A percentile compares a stretch with the other conserved stretches of the same genome.
These are phyloP conservation scores for Pterostichus niger DNA, from an alignment of 2,888 invertebrate species.

Conservation along the genomic window DNA sequence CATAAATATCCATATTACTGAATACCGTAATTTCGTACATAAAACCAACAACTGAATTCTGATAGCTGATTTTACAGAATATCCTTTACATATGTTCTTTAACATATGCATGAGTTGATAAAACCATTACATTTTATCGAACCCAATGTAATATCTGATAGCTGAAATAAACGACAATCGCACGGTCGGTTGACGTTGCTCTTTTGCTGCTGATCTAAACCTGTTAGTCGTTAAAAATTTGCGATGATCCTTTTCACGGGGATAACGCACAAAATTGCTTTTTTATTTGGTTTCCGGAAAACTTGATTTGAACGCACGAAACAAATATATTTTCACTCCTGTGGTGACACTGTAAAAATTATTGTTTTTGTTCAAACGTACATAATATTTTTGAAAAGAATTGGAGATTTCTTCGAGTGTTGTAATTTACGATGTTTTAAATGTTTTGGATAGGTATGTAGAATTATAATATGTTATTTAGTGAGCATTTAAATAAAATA, in stretches of 20 bases:
- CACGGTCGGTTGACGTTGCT: not conserved
- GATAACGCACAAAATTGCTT: slow-evolving; percentile 19
- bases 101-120: slow-evolving; percentile 11
- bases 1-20: not conserved
- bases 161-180: slow-evolving; percentile 18
- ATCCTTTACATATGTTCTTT: too few relatives aligned
- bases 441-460: too few relatives aligned
- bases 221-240: slow-evolving; percentile 25
- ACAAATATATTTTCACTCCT: slow-evolving; percentile 9
- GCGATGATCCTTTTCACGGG: slow-evolving; percentile 18
- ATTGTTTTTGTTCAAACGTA: not conserved
- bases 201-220: slow-evolving; percentile 9
- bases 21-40: too few relatives aligned
- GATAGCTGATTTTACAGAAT: too few relatives aligned
- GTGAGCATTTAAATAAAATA: too few relatives aligned
- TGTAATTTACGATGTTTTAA: too few relatives aligned
- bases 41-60: too few relatives aligned
- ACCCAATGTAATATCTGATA: slow-evolving; percentile 1
- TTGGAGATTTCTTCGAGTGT: too few relatives aligned
- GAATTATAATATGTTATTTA: too few relatives aligned
- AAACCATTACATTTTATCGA: not conserved
- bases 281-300: slow-evolving; percentile 12
- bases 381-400: too few relatives aligned
- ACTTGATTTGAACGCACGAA: slow-evolving; percentile 1
- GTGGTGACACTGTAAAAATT: not conserved